Evolutionary conservation across 2,888 invertebrate genomes (phyloP).

Genomic region (Chydorus sphaericus): DNA sequence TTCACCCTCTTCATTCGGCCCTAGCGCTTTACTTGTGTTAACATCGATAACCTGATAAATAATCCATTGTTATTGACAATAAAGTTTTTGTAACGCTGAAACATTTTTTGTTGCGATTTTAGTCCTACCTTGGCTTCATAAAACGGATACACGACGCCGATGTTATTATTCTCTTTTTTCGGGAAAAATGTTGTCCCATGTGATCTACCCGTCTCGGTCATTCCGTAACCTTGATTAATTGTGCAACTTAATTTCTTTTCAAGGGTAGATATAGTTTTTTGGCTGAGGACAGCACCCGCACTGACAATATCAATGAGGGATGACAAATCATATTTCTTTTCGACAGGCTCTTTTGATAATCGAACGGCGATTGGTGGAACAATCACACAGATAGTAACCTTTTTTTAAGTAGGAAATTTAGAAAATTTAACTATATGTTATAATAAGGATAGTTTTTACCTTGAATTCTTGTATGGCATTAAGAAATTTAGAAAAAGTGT

Average conservation of each 20-base stretch:
- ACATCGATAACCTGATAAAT: background rate
- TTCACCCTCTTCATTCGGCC: slow-evolving; percentile 50
- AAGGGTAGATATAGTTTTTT: slow-evolving; percentile 48
- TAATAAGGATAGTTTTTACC: no score
- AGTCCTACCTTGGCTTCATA: background rate
- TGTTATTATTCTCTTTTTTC: slow-evolving; percentile 35
- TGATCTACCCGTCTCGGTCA: slow-evolving; percentile 59
- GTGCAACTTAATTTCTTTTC: slow-evolving; percentile 24
- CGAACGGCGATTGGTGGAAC: slow-evolving; percentile 76
- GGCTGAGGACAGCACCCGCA: slow-evolving; percentile 69
- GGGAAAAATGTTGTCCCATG: slow-evolving; percentile 32
- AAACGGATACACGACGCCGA: background rate
- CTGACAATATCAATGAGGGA: slow-evolving; percentile 51
- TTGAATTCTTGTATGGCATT: no score
- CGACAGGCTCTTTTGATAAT: slow-evolving; percentile 63
- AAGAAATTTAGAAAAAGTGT: no score
- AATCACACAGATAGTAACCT: slow-evolving; percentile 50
- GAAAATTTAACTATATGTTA: no score
- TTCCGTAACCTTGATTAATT: slow-evolving; percentile 55
- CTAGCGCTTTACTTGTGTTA: slow-evolving; percentile 38
- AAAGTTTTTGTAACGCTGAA: no score
- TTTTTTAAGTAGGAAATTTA: no score
- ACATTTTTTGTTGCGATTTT: no score
- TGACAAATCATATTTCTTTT: slow-evolving; percentile 57
- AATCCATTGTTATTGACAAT: no score